Conservation (phyloP, 1,140 invertebrate genomes). For the Myzus persicae region DNA sequence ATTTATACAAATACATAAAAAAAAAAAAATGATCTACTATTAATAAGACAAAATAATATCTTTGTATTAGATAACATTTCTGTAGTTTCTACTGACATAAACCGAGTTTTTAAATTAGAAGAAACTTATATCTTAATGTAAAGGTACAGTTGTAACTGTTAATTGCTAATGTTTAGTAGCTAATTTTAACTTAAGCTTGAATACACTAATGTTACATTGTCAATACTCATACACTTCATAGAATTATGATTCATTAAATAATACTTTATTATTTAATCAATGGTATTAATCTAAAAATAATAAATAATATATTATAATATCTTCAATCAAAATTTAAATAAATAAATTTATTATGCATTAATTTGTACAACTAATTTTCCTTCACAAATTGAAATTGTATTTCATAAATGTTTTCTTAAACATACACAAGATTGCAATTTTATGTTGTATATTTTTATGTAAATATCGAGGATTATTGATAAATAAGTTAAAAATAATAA, state of each 20-base stretch:
- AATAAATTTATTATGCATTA: background rate
- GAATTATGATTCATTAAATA: background rate
- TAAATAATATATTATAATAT: background rate
- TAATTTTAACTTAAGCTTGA: background rate
- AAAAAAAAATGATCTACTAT: background rate
- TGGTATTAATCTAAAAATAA: background rate
- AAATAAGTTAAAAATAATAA: constrained; percentile 49
- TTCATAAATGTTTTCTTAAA: background rate
- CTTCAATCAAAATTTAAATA: background rate
- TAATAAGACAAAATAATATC: background rate
- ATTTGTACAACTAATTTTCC: background rate
- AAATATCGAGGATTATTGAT: constrained; percentile 42
- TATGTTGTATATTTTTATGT: constrained; percentile 42
- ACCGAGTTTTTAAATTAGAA: background rate
- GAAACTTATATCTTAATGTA: background rate
- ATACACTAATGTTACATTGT: background rate
- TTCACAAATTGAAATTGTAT: background rate
- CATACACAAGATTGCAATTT: background rate
- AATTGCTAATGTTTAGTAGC: no score
- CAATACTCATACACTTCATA: background rate
- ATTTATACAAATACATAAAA: background rate
- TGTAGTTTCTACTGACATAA: background rate
- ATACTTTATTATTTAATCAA: background rate
- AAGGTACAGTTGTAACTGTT: background rate
- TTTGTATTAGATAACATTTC: background rate